phyloP scores from a whole-genome alignment of 2,797 vertebrate genomes.

The Characodon lateralis region DNA sequence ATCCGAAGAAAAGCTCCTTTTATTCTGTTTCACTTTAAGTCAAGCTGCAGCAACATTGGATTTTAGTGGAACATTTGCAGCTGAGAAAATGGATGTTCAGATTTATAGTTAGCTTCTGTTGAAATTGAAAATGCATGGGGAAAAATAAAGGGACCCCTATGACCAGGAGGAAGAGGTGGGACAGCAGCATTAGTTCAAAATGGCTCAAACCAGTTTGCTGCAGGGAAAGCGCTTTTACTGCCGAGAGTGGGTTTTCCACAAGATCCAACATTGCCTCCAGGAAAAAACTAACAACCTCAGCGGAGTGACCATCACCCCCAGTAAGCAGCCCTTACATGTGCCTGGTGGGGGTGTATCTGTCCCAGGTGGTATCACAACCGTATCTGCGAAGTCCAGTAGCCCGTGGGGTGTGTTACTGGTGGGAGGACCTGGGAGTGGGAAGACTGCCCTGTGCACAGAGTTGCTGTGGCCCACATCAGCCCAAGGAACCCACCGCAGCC shows the following conservation, averaged over 20 bases:
- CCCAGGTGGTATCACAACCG: slow-evolving; percentile 52
- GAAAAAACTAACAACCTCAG: slow-evolving; percentile 88
- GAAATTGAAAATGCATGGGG: slow-evolving; percentile 63
- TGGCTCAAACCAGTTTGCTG: slow-evolving; percentile 97
- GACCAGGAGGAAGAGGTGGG: slow-evolving; percentile 65
- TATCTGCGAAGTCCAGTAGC: slow-evolving; percentile 71
- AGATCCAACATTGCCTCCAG: slow-evolving; percentile 98
- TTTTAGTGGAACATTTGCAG: slow-evolving; percentile 34
- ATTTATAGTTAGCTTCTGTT: slow-evolving; percentile 43
- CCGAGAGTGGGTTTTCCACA: slow-evolving; percentile 99
- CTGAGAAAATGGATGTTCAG: slow-evolving; percentile 63
- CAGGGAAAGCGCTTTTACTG: slow-evolving; percentile 98
- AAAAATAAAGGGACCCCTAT: slow-evolving; percentile 67
- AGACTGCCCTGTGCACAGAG: slow-evolving; percentile 94
- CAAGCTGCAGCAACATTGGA: slow-evolving; percentile 14
- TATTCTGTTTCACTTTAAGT: slow-evolving; percentile 17
- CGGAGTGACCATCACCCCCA: slow-evolving; percentile 77
- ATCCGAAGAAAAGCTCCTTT: slow-evolving; percentile 34
- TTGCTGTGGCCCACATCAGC: slow-evolving; percentile 92
- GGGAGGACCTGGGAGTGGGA: slow-evolving; percentile 95
- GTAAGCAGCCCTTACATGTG: slow-evolving; percentile 73
- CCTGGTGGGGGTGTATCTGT: slow-evolving; percentile 74
- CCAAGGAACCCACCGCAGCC: slow-evolving; percentile 84
- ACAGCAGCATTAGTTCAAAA: slow-evolving; percentile 69
- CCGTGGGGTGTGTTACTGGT: slow-evolving; percentile 96